Conservation (phyloP, 2,888 invertebrate species). For the Meliscaeva auricollis region DNA sequence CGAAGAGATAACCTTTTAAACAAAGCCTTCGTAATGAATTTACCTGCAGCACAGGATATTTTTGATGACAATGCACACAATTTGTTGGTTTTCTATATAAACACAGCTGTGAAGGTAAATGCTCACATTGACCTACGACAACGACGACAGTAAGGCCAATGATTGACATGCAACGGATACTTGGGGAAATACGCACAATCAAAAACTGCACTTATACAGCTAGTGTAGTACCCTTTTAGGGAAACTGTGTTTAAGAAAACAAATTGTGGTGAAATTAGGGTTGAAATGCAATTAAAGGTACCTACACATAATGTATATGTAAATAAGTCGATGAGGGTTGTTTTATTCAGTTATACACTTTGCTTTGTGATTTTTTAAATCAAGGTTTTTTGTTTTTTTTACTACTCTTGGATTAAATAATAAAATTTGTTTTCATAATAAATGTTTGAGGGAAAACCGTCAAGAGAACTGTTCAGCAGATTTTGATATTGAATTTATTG, state of each 20-base stretch:
- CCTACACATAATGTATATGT: neutral
- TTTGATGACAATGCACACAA: conserved; percentile 37
- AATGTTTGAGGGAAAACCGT: no score
- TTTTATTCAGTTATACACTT: neutral
- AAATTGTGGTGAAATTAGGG: conserved; percentile 76
- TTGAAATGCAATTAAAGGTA: conserved; percentile 69
- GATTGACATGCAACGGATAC: conserved; percentile 44
- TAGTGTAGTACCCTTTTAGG: conserved; percentile 49
- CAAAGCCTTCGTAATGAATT: conserved; percentile 50
- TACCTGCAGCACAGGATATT: conserved; percentile 21
- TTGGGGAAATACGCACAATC: conserved; percentile 63
- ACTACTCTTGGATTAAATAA: no score
- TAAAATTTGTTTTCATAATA: no score
- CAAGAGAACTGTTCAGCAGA: no score
- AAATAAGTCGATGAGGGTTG: neutral
- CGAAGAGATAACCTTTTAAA: conserved; percentile 17
- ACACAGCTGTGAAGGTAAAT: conserved; percentile 23
- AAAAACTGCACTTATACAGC: conserved; percentile 54
- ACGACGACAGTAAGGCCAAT: conserved; percentile 34
- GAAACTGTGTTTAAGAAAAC: conserved; percentile 60
- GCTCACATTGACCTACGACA: conserved; percentile 4
- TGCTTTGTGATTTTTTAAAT: neutral
- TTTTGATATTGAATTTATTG: no score
- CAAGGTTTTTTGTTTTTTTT: no score
- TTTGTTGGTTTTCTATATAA: conserved; percentile 45